A percentile compares a stretch with the other conserved stretches of the same genome.
These are phyloP conservation scores for Epizoanthus illoricatus DNA, from an alignment of 92 coral and sea anemone genomes.

Conservation along the genomic window DNA sequence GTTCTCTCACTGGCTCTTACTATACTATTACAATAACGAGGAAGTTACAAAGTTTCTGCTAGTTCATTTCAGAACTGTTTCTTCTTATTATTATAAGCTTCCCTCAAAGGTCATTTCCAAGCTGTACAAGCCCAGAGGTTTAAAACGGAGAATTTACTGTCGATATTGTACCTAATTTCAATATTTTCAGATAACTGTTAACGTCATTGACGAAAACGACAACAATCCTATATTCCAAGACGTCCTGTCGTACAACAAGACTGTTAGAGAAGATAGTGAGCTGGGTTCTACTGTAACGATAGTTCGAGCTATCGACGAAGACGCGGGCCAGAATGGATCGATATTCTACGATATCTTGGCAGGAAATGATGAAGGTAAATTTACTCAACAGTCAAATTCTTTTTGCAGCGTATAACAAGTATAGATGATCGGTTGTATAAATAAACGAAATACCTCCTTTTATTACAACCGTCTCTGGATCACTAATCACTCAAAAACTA, in stretches of 20 bases:
- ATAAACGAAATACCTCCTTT: no score
- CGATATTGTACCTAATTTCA: no score
- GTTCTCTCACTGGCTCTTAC: not conserved
- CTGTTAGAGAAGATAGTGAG: conserved; percentile 39
- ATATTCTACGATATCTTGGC: conserved; percentile 21
- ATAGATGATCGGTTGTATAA: no score
- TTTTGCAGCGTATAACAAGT: no score
- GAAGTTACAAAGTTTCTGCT: not conserved
- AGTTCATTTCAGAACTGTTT: not conserved
- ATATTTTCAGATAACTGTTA: conserved; percentile 41
- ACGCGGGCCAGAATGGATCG: conserved; percentile 43
- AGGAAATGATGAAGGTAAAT: conserved; percentile 27
- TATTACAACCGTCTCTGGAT: no score
- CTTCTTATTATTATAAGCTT: no score
- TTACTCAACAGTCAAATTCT: no score
- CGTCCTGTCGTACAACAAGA: conserved; percentile 16
- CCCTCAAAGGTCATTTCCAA: no score
- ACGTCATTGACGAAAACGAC: conserved; percentile 45
- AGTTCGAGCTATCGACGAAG: conserved; percentile 40
- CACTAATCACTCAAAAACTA: no score
- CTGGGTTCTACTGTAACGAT: conserved; percentile 29
- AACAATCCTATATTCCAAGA: conserved; percentile 33
- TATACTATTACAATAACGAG: not conserved
- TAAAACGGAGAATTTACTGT: no score
- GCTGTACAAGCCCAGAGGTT: no score